Base-by-base conservation (phyloP, 2,797 vertebrate genomes). In the Enoplosus armatus region DNA sequence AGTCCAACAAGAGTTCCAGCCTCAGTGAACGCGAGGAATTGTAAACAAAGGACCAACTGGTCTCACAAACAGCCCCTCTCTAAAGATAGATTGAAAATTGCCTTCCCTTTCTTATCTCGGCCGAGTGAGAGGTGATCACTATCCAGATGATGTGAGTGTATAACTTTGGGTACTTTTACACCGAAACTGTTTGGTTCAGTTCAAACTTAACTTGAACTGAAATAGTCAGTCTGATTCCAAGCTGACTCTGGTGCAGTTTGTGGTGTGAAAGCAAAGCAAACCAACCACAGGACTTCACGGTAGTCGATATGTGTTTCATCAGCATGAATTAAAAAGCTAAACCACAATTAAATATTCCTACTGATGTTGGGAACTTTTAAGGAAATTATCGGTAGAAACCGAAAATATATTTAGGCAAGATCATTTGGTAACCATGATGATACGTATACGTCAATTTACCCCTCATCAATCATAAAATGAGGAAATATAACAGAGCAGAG, bases 1-100 rank as follows among this genome's bases (percentile, higher is more conserved):
- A 82, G 87, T 85, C 81, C 87, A 84, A 77, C 73, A 82, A 68
- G 79, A 85, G 64, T 74, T 87, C 71, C 79, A 90, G 82, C 72
- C 73, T 80, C 76, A 72, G 78, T 48, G 75, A 89, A 75, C 8
- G 20, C 83, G 77, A 82, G 53, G 66, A 82, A 85, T 63, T 73
- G 76, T 82, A 86, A 89, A 90, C 79, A 86, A 86, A 83, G 9
- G 50, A 76, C 64, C 27, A 76, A 84, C 63, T 72, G 75, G 61
- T 82, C 65, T 72, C 29, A 64, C 35, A 59, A 73, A 83, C 69
- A 79, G 58, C 2, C 43, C 59, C 22, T 63, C 55, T 77, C 61
- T n/a, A 54, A 63, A 69, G 55, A 77, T 27, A 55, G 66, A 77
- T 33, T 47, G 12, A 51, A 53, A 35, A 67, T 45, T 20, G 2